These are phyloP conservation scores for Petromus typicus DNA, from an alignment of 2,113 vertebrate species.

Conservation along the genomic window DNA sequence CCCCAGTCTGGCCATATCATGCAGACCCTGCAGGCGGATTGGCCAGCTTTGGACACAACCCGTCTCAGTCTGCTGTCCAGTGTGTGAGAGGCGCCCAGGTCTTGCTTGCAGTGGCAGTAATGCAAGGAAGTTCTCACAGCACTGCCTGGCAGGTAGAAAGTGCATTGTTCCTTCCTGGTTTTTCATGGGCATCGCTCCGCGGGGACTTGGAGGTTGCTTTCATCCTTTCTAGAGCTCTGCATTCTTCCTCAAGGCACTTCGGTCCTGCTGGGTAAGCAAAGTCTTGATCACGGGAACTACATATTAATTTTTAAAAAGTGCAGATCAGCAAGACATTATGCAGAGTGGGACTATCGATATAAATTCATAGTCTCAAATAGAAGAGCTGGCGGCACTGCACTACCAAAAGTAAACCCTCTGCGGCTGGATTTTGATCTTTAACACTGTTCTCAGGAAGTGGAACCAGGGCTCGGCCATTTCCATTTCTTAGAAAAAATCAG, in stretches of 20 bases:
- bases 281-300: neutral
- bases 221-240: neutral
- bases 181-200: rapidly evolving
- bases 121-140: neutral
- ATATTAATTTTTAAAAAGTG: neutral
- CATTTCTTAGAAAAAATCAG: neutral
- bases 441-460: neutral
- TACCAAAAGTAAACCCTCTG: neutral
- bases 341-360: neutral
- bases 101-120: rapidly evolving
- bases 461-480: neutral
- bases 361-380: neutral
- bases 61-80: neutral
- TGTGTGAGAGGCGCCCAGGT: neutral
- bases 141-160: rapidly evolving
- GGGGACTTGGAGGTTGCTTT: neutral
- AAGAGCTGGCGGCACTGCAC: neutral
- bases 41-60: neutral
- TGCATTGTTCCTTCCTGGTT: rapidly evolving
- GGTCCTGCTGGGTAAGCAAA: neutral
- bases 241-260: neutral
- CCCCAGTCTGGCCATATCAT: neutral
- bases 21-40: neutral
- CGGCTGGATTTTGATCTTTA: neutral
- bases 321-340: neutral